A percentile compares a stretch with the other conserved stretches of the same genome.
These are phyloP conservation scores for Spheniscus humboldti DNA, from an alignment of 2,797 vertebrate genomes.

Conservation along the genomic window DNA sequence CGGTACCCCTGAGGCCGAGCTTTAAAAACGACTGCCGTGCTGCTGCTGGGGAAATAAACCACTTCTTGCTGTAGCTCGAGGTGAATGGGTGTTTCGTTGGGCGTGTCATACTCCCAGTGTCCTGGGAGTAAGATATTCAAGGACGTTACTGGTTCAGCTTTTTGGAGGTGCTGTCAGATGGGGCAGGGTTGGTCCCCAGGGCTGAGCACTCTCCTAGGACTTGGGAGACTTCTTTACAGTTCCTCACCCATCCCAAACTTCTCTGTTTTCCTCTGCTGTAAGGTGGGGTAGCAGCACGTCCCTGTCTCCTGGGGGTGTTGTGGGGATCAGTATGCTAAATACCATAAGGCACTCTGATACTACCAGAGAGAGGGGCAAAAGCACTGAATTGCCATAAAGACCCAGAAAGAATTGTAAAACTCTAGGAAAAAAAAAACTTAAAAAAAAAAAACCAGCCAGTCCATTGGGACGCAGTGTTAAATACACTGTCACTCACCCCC, in stretches of 20 bases:
- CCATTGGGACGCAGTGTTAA: neutral
- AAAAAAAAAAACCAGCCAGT: neutral
- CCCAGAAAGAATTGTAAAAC: neutral
- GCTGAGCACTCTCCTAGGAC: neutral
- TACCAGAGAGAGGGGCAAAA: neutral
- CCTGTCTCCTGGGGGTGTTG: neutral
- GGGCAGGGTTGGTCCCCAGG: neutral
- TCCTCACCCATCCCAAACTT: neutral
- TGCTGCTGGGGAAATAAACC: neutral
- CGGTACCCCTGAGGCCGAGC: neutral
- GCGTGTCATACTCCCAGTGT: neutral
- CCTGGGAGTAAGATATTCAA: neutral
- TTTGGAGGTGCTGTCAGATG: neutral
- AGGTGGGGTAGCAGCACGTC: neutral
- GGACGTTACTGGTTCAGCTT: neutral
- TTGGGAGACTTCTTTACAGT: neutral
- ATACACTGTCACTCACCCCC: neutral
- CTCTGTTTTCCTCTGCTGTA: neutral
- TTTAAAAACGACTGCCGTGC: neutral
- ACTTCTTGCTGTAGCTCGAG: neutral
- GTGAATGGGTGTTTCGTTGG: neutral
- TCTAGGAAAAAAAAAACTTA: neutral
- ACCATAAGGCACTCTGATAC: neutral
- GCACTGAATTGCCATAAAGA: neutral
- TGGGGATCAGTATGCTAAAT: neutral